Base-by-base conservation (phyloP, 2,797 vertebrate species). In the Brotula barbata region DNA sequence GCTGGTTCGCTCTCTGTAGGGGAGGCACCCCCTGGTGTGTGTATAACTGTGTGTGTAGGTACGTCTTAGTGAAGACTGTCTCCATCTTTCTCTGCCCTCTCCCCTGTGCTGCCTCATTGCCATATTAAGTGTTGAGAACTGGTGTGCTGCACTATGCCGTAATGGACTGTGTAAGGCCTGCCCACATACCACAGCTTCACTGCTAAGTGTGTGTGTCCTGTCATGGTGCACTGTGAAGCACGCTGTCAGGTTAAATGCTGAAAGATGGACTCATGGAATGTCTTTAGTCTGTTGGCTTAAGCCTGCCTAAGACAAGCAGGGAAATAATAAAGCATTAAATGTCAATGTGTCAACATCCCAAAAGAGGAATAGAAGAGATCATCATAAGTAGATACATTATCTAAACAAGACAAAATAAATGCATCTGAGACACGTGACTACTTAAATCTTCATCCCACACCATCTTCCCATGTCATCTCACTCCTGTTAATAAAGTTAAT, bases 101-200 rank as follows among this genome's bases (percentile, higher is more conserved):
- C 20, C 63, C 46, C 74, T 8, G 70, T 6, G 58, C 71, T 42
- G 78, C 77, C 66, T 83, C 80, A 74, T 80, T 80, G 84, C 75
- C 61, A 43, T 51, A 44, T 72, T 75, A 68, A 82, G 63, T 69
- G 75, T 69, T 59, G 65, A 68, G 64, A 82, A 77, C 57, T 75
- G 67, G 60, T 61, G 55, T 47, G 66, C 20, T 10, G 23, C 64
- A 75, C 58, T 45, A 69, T 57, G 69, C 48, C 1, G 39, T 81
- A 85, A 85, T 82, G 71, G 73, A 31, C 73, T 67, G 78, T 77
- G 81, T 83, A 78, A 81, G 84, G 71, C 78, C 34, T 28, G 56
- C 69, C 79, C 76, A 33, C 54, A 62, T 51, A 45, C 39, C 23
- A 48, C 60, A 67, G 52, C 44, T 73, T 62, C 28, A 20, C 73